These are phyloP conservation scores for Daboia siamensis DNA, from an alignment of 2,113 vertebrate species.

Conservation along the genomic window DNA sequence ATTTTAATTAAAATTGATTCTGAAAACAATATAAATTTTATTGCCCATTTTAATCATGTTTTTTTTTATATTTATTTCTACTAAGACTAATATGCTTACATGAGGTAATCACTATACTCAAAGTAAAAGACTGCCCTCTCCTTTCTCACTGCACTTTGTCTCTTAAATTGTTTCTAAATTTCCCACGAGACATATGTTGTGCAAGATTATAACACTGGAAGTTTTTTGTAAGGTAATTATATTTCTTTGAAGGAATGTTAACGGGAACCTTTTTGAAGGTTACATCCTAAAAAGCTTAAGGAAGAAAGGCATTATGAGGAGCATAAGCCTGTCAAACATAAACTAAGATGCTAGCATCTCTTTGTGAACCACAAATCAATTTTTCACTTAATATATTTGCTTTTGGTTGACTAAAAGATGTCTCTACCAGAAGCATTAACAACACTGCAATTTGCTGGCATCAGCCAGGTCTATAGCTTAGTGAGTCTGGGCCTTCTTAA, in stretches of 20 bases:
- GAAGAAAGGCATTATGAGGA: slow-evolving; percentile 42
- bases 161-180: slow-evolving; percentile 65
- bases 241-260: slow-evolving; percentile 56
- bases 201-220: slow-evolving; percentile 59
- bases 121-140: slow-evolving; percentile 60
- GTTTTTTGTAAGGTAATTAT: slow-evolving; percentile 62
- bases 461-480: slow-evolving; percentile 68
- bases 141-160: slow-evolving; percentile 44
- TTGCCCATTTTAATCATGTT: slow-evolving; percentile 51
- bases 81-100: slow-evolving; percentile 41
- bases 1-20: slow-evolving; percentile 59
- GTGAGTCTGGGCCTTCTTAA: slow-evolving; percentile 68
- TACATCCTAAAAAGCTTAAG: slow-evolving; percentile 38
- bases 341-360: slow-evolving; percentile 53
- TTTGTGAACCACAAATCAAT: slow-evolving; percentile 68
- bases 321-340: slow-evolving; percentile 46
- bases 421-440: slow-evolving; percentile 70
- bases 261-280: slow-evolving; percentile 55
- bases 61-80: slow-evolving; percentile 48
- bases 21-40: slow-evolving; percentile 56
- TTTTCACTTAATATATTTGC: slow-evolving; percentile 76
- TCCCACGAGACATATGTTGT: slow-evolving; percentile 49
- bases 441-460: slow-evolving; percentile 70
- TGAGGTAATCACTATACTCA: slow-evolving; percentile 56
- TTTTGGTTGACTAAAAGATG: slow-evolving; percentile 69